Base-by-base conservation (phyloP, 1,140 invertebrate genomes). In the Vanessa atalanta region DNA sequence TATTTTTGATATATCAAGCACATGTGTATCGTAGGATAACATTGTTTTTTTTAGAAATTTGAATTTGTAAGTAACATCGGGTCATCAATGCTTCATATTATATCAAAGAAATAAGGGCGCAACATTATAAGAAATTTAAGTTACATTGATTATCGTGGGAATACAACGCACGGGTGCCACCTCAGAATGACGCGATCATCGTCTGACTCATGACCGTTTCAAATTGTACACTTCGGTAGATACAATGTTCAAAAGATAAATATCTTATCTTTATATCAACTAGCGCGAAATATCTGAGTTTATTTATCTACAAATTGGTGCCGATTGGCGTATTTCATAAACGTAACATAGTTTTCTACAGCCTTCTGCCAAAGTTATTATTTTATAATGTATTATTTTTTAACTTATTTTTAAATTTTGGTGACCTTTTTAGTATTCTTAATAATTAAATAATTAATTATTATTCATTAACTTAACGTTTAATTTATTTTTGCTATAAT, bases 191-290 rank as follows among this genome's bases (percentile, higher is more conserved):
- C 57, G 31, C 14, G 14, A 2, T 37, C 5, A 16, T 5, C 26
- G 26, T 13, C 57, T 61, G 57, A 61, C 57, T 61, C 26, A 61
- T 13, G 6, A 37, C 12, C 23, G 15, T 37, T 31, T 61, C 14
- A 61, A 37, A 61, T n/a, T 14, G 31, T 37, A 37, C 15, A 61
- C 15, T 61, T 61, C 13, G 14, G 2, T 61, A 1, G 14, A n/a
- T 57, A 15, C 26, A 37, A 26, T 23, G 2, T 57, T 23, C 12
- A 13, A 23, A 20, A 55, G 51, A 55, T 57, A 57, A 23, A 26
- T 13, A 57, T 23, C 53, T 57, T 57, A 57, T 57, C 53, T 26
- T 57, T 57, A 23, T 57, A 61, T 37, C 15, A n/a, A 61, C 57
- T 61, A 23, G 14, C 31, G 57, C 31, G 14, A 61, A 61, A 61